Base-by-base conservation (phyloP, 2,797 vertebrate species). In the Novumbra hubbsi region DNA sequence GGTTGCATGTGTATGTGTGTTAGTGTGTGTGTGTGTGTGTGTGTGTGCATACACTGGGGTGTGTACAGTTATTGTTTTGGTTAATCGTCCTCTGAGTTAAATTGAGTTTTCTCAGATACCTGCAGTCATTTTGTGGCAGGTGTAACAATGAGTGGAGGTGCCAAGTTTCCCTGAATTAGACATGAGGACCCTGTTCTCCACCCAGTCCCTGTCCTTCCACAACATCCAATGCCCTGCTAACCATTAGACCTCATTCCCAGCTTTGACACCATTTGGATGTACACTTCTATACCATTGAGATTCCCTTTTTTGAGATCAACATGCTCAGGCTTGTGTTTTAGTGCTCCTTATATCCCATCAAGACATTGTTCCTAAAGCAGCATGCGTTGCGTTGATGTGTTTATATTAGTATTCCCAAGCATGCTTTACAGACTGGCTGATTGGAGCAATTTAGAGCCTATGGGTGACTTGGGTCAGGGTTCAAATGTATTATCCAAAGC, bases 401-500 rank as follows among this genome's bases (percentile, higher is more conserved):
- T 88, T 84, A 90, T 91, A 94, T 93, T 92, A 95, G 94, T 94
- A 96, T 96, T 97, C 96, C 95, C 95, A 97, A 96, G 92, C 94
- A 91, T 92, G 88, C 83, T 83, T 90, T 91, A 85, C 88, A 87
- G 88, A 92, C 87, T 87, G 90, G 86, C 89, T 89, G 88, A 89
- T 88, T 81, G 83, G 89, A 91, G 90, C 95, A 95, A 97, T 95
- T 94, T 93, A 92, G 93, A 93, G 92, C 93, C 94, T 95, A 91
- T 96, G 96, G 89, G 90, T 87, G 78, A 80, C 91, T 73, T 63
- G 83, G 93, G 93, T 92, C 90, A 92, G 86, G 92, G 90, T 88
- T 90, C 91, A 92, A 92, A 87, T 92, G 90, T 92, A 90, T 93
- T 91, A 95, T 94, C 91, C 94, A 90, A 90, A 93, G 94, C 91